phyloP scores from a whole-genome alignment of 53 echinoderm and acorn worm genomes.

The Temnopleurus reevesii region DNA sequence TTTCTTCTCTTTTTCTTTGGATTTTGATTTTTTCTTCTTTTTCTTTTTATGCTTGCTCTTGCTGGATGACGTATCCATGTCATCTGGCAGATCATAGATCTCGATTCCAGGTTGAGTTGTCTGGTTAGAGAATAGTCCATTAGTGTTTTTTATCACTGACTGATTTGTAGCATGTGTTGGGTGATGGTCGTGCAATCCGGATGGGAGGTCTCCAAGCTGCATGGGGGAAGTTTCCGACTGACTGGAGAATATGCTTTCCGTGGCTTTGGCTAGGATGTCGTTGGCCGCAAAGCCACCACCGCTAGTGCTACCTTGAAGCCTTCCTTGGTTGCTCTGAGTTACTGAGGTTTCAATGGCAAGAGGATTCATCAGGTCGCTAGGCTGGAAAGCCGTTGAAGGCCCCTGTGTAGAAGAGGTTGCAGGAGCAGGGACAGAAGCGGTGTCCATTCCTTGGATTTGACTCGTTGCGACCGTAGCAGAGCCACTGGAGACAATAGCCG shows the following conservation, averaged over 20 bases:
- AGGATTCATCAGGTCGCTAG: conserved; percentile 35
- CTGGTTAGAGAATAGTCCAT: not conserved
- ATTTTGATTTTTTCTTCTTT: conserved; percentile 83
- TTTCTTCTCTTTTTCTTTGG: conserved; percentile 78
- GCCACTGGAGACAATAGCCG: not conserved
- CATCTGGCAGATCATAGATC: conserved; percentile 47
- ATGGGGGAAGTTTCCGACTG: conserved; percentile 63
- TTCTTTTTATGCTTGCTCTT: conserved; percentile 90
- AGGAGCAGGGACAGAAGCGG: not conserved
- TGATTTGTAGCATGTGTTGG: not conserved
- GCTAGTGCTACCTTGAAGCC: not conserved
- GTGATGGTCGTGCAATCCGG: conserved; percentile 3
- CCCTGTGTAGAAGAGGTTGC: conserved; percentile 15
- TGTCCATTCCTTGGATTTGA: not conserved
- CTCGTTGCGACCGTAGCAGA: not conserved
- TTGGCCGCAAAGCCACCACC: conserved; percentile 68
- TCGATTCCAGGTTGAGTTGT: conserved; percentile 53
- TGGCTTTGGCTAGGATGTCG: conserved; percentile 96
- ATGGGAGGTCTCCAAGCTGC: conserved; percentile 60
- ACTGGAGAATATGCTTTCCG: conserved; percentile 88
- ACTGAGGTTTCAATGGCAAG: conserved; percentile 52
- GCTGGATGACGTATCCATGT: conserved; percentile 60
- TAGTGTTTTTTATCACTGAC: conserved; percentile 13
- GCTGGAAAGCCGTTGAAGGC: not conserved
- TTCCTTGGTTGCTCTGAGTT: conserved; percentile 8